A percentile compares a stretch with the other conserved stretches of the same genome.
phyloP scores from a whole-genome alignment of 2,797 vertebrate genomes.

The Apodemus agrarius region DNA sequence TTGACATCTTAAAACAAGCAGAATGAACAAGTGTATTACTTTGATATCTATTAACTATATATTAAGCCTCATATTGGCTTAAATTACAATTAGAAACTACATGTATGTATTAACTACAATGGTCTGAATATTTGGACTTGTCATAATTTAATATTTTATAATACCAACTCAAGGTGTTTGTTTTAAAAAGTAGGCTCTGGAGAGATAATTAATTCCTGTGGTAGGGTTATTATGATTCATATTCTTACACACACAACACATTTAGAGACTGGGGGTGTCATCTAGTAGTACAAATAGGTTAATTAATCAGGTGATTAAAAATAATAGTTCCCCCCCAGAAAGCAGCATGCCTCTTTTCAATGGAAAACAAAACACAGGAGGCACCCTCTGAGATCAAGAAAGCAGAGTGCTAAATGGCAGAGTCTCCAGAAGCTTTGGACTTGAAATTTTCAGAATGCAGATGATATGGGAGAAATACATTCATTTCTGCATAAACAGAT shows the following conservation, averaged over 20 bases:
- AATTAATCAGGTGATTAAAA: not conserved
- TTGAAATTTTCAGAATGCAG: not conserved
- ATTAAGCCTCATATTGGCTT: not conserved
- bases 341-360: not conserved
- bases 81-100: not conserved
- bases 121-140: not conserved
- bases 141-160: not conserved
- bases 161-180: not conserved
- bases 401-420: not conserved
- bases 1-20: not conserved
- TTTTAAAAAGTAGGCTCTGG: not conserved
- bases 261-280: not conserved
- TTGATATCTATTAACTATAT: conserved; percentile 8
- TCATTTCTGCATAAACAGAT: too few species aligned
- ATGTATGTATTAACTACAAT: not conserved
- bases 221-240: not conserved
- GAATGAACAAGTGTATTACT: not conserved
- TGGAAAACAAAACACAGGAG: not conserved
- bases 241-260: not conserved
- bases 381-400: not conserved
- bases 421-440: not conserved
- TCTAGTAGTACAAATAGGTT: not conserved
- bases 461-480: not conserved
- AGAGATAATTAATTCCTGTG: not conserved
- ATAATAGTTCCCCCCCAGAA: not conserved